phyloP scores from a whole-genome alignment of 2,797 vertebrate genomes.

The Mus caroli region DNA sequence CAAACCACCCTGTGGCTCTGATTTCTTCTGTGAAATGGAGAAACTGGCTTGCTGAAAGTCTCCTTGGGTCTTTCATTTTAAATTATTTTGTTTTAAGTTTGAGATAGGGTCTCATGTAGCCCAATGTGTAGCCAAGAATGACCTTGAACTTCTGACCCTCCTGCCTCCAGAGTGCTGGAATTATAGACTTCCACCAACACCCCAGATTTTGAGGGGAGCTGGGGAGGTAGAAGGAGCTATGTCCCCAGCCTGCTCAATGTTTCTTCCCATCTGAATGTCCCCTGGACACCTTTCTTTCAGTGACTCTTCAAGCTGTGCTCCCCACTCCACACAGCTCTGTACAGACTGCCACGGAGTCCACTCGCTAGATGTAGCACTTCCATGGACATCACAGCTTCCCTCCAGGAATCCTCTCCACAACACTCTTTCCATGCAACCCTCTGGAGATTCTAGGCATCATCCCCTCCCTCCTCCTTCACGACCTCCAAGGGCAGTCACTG shows the following conservation, averaged over 20 bases:
- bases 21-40: background rate
- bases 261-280: background rate
- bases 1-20: background rate
- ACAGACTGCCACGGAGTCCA: background rate
- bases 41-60: background rate
- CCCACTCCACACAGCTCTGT: background rate
- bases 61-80: background rate
- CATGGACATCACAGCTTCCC: background rate
- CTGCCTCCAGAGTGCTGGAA: background rate
- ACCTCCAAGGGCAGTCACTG: background rate
- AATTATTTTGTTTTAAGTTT: background rate
- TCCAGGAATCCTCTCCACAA: background rate
- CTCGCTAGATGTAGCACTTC: background rate
- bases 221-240: background rate
- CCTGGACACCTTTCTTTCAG: background rate
- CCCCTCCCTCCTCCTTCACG: background rate
- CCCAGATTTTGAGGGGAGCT: background rate
- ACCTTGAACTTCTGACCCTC: background rate
- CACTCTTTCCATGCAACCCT: background rate
- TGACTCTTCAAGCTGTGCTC: background rate
- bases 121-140: background rate
- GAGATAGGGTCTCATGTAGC: background rate
- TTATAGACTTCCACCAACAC: background rate
- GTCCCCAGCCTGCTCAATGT: background rate
- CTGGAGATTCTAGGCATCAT: background rate